Percentiles rank a stretch among this genome's conserved stretches.
Evolutionary conservation across 1,140 invertebrate species (phyloP).

Genomic region (Triops cancriformis): DNA sequence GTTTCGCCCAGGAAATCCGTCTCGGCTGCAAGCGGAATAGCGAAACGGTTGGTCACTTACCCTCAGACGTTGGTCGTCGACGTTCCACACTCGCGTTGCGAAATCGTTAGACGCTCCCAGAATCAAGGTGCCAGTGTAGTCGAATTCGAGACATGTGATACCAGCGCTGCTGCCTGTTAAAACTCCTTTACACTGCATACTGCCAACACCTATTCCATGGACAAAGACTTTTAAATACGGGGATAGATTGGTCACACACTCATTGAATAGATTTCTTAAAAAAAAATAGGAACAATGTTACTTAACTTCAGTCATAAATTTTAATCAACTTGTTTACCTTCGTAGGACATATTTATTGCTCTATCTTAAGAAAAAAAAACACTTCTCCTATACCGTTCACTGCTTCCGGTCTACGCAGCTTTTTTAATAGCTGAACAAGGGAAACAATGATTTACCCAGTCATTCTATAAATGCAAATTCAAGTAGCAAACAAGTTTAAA

Average conservation of each 20-base stretch:
- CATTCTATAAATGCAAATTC: too few species aligned
- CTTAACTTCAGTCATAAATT: too few species aligned
- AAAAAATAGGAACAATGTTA: neutral
- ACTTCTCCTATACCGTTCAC: too few species aligned
- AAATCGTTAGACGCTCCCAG: conserved; percentile 90
- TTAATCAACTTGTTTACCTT: too few species aligned
- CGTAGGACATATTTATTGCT: too few species aligned
- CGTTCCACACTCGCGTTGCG: conserved; percentile 87
- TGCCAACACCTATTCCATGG: neutral
- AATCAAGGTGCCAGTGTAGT: conserved; percentile 73
- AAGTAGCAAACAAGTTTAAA: too few species aligned
- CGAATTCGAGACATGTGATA: conserved; percentile 92
- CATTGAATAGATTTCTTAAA: neutral
- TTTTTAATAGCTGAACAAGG: conserved; percentile 22
- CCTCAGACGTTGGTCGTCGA: conserved; percentile 78
- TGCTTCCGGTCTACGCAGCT: conserved; percentile 30
- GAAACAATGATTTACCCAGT: too few species aligned
- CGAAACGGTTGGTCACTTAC: conserved; percentile 49
- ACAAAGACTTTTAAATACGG: neutral
- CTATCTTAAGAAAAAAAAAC: too few species aligned
- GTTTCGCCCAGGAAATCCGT: neutral
- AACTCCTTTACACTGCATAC: conserved; percentile 50
- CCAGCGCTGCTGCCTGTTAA: conserved; percentile 84
- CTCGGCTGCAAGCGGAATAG: neutral
- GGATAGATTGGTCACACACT: neutral